Percentiles rank a stretch among this genome's conserved stretches.
Conservation (phyloP, 2,888 invertebrate genomes). For the Diachrysia chrysitis region DNA sequence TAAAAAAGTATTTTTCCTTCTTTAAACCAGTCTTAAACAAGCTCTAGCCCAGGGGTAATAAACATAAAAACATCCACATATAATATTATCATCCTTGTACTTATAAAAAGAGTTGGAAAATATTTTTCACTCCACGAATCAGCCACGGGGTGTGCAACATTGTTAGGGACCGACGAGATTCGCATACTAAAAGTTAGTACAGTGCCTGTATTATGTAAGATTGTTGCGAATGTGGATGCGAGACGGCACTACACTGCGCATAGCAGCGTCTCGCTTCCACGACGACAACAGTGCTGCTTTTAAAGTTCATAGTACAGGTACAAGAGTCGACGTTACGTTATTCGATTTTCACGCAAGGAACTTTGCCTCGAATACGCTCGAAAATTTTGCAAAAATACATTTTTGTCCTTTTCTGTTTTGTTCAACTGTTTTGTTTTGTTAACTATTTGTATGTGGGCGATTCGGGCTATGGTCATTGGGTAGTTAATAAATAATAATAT, state of each 20-base stretch:
- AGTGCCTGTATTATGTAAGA: not conserved
- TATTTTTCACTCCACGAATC: slow-evolving; percentile 16
- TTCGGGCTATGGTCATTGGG: not conserved
- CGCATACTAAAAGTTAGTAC: slow-evolving; percentile 48
- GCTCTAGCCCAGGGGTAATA: too few species aligned
- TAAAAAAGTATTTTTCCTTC: too few species aligned
- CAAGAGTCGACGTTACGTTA: slow-evolving; percentile 34
- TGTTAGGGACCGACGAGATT: slow-evolving; percentile 36
- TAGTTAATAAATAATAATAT: too few species aligned
- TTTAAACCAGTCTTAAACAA: too few species aligned
- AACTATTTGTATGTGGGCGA: not conserved
- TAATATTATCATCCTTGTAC: too few species aligned
- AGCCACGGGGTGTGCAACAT: slow-evolving; percentile 35
- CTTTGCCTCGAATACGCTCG: slow-evolving; percentile 32
- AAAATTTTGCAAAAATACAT: slow-evolving; percentile 31
- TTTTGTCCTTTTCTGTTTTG: not conserved
- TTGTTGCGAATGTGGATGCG: not conserved
- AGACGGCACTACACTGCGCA: not conserved
- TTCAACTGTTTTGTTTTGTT: slow-evolving; percentile 15
- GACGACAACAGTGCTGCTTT: not conserved
- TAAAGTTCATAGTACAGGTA: not conserved
- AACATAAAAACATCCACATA: too few species aligned
- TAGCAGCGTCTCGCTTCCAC: not conserved
- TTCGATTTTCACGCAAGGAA: slow-evolving; percentile 51
- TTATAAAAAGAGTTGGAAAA: slow-evolving; percentile 5